Percentiles rank a stretch among this genome's conserved stretches.
These are phyloP conservation scores for Montipora cactus DNA, from an alignment of 64 coral and sea anemone genomes.

Conservation along the genomic window DNA sequence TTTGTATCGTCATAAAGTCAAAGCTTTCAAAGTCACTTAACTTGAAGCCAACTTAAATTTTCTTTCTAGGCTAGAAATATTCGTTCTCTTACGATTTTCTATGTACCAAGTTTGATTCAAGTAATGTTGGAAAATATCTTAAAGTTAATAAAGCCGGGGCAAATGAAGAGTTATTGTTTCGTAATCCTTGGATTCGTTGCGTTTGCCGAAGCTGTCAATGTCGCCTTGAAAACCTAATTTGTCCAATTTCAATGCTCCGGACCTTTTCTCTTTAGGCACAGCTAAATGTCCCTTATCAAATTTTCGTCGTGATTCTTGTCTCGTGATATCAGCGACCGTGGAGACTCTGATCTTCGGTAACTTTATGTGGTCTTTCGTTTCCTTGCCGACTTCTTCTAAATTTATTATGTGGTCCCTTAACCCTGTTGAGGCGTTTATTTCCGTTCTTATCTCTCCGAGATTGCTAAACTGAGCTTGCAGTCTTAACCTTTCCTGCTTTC, in stretches of 20 bases:
- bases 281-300: conserved; percentile 10
- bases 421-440: conserved; percentile 15
- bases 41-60: no score
- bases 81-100: no score
- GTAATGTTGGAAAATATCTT: background rate
- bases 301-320: background rate
- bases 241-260: background rate
- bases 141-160: background rate
- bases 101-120: background rate
- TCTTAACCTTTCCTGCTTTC: conserved; percentile 70
- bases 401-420: conserved; percentile 16
- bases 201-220: background rate
- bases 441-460: conserved; percentile 19
- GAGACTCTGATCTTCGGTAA: conserved; percentile 36
- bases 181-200: background rate
- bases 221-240: conserved; percentile 1
- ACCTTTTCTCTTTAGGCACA: conserved; percentile 28
- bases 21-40: no score
- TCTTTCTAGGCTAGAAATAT: no score
- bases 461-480: conserved; percentile 49
- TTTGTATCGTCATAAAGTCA: no score
- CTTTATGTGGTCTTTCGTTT: conserved; percentile 27
- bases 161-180: background rate
- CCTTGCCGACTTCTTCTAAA: conserved; percentile 9
- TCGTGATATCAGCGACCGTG: background rate